Evolutionary conservation across 2,113 vertebrate species (phyloP).

Genomic region (Paramormyrops kingsleyae): DNA sequence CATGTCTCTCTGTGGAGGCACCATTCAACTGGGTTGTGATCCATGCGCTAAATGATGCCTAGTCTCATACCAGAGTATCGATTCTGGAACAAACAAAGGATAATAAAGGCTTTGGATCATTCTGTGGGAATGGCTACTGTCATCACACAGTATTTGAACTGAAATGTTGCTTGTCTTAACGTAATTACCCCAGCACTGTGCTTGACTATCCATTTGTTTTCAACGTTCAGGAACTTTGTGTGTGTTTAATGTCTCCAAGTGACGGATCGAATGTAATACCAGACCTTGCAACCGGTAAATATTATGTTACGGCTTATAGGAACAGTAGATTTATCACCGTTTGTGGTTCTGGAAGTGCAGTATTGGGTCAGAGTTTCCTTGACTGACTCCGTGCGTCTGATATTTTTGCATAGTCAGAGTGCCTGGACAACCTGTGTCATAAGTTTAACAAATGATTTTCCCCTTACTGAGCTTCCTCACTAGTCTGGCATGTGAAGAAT

Average conservation of each 20-base stretch:
- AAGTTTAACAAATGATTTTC: not conserved
- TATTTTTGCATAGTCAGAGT: not conserved
- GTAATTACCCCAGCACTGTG: not conserved
- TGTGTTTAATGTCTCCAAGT: not conserved
- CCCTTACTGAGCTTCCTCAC: not conserved
- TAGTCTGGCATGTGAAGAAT: not conserved
- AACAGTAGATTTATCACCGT: not conserved
- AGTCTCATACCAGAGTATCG: not conserved
- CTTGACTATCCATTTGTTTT: not conserved
- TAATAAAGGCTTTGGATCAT: not conserved
- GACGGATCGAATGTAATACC: not conserved
- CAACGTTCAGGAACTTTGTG: not conserved
- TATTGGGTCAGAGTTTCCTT: not conserved
- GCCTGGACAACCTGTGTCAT: not conserved
- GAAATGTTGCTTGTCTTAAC: not conserved
- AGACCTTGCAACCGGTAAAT: not conserved
- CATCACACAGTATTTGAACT: not conserved
- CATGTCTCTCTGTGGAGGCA: not conserved
- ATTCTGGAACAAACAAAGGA: not conserved
- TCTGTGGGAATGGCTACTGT: not conserved
- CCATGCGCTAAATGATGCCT: not conserved
- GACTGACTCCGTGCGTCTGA: not conserved
- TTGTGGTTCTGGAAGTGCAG: not conserved
- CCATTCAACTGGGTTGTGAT: not conserved
- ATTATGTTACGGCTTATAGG: not conserved